phyloP scores from a whole-genome alignment of 2,797 vertebrate species.

The Thaleichthys pacificus region DNA sequence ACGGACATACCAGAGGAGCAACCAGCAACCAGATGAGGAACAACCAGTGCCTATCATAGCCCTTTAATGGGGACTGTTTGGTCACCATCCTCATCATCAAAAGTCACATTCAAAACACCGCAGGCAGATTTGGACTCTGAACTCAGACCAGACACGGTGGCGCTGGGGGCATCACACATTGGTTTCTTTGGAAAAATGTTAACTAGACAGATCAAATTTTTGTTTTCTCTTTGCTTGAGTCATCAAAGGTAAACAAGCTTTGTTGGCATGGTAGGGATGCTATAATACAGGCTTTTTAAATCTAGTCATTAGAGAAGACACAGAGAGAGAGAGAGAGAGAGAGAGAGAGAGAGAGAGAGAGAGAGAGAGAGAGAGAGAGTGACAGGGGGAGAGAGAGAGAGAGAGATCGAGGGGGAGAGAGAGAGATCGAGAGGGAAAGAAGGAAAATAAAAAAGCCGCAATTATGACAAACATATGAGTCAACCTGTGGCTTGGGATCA shows the following conservation, averaged over 20 bases:
- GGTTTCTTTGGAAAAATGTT: conserved; percentile 42
- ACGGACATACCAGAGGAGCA: no score
- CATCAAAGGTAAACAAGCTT: conserved; percentile 45
- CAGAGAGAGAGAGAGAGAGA: conserved; percentile 28
- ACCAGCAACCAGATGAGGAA: background rate
- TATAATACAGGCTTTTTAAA: conserved; percentile 27
- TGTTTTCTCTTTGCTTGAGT: conserved; percentile 29
- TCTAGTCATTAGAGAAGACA: conserved; percentile 35
- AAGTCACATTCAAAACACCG: background rate
- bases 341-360: conserved; percentile 31
- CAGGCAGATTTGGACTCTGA: conserved; percentile 9
- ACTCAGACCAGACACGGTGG: conserved; percentile 32
- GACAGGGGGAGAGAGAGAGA: conserved; percentile 22
- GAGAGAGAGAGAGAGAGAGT: conserved; percentile 28
- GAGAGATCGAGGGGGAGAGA: no score
- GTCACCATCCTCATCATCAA: background rate
- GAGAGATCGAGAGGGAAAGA: conserved; percentile 32
- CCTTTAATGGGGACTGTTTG: background rate
- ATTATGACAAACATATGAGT: conserved; percentile 78
- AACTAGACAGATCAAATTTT: conserved; percentile 2
- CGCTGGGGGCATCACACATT: conserved; percentile 28
- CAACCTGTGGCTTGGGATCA: conserved; percentile 75
- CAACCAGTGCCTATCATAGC: background rate
- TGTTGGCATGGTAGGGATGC: conserved; percentile 30
- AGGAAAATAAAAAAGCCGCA: conserved; percentile 39